Evolutionary conservation across 2,113 vertebrate species (phyloP).

Genomic region (Campylomormyrus tamandua): DNA sequence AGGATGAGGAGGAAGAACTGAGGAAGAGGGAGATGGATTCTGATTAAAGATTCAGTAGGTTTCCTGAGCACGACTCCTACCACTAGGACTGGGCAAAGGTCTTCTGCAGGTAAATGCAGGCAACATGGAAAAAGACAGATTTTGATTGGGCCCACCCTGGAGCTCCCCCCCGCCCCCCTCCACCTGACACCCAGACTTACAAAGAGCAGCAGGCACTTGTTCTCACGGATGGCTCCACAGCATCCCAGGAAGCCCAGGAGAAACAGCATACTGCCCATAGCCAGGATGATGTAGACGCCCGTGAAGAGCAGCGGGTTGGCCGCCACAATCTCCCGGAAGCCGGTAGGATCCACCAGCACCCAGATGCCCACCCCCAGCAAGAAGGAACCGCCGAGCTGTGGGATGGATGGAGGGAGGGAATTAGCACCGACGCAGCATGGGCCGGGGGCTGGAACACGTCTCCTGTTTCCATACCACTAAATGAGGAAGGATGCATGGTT

Average conservation of each 20-base stretch:
- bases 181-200: conserved; percentile 62
- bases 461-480: not conserved
- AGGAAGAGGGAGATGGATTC: conserved; percentile 27
- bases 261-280: conserved; percentile 87
- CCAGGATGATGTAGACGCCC: conserved; percentile 82
- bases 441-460: not conserved
- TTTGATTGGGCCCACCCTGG: not conserved
- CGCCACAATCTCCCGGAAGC: conserved; percentile 87
- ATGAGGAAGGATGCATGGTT: not conserved
- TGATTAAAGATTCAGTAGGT: conserved; percentile 45
- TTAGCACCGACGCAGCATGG: not conserved
- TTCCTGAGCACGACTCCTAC: not conserved
- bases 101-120: conserved; percentile 20
- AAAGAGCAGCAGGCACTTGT: conserved; percentile 89
- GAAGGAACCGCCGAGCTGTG: conserved; percentile 82
- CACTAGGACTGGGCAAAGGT: conserved; percentile 15
- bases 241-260: conserved; percentile 92
- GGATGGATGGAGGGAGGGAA: conserved; percentile 18
- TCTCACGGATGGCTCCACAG: conserved; percentile 89
- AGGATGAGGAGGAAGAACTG: conserved; percentile 97
- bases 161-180: not conserved
- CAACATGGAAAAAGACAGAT: not conserved
- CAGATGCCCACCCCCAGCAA: conserved; percentile 85
- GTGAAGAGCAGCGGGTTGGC: conserved; percentile 84
- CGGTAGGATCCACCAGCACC: conserved; percentile 89